Evolutionary conservation across 1,140 invertebrate species (phyloP), one percentile per base, ranked within the genome.

Genomic region (Thaumatotibia leucotreta): DNA sequence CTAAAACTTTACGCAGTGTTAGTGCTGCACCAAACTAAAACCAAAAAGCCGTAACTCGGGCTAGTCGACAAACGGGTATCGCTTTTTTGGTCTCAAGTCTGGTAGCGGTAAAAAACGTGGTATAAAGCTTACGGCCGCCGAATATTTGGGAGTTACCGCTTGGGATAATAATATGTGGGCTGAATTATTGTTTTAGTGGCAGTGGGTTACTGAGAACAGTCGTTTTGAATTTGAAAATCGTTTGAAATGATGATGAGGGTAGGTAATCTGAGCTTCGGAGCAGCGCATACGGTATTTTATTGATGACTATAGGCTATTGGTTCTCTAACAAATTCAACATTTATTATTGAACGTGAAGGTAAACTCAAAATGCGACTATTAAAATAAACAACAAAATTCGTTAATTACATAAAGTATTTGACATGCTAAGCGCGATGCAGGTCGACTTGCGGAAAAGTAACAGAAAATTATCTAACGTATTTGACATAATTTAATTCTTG

Each of bases 1-100:
- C 78, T 70, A 82, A 80, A 79, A 76, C 70, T 76, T 80, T 72
- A 65, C 61, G 74, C 69, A 75, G 68, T 71, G 74, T 67, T 61
- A 69, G 74, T 68, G 39, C 50, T 68, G 63, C 66, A 64, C 39
- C 17, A 1, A 20, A 0, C 14, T 9, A 45, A 6, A 20, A 45
- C 39, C 39, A 20, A n/a, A 45, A 45, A 45, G 39, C 17, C 39
- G 14, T 45, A 45, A 45, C 14, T 20, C n/a, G 5, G 20, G 2
- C 9, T 45, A 8, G 39, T 14, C 14, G 17, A 20, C 8, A 8
- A 20, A 20, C 4, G n/a, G n/a, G 17, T 45, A 45, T 17, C 39
- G 5, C 39, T 45, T 45, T 45, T n/a, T 20, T 14, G 6, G 39
- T 8, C 20, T 20, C 9, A 0, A 20, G 39, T 20, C 17, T 6